Conservation (phyloP, 2,888 invertebrate genomes). For the Portevinia maculata region DNA sequence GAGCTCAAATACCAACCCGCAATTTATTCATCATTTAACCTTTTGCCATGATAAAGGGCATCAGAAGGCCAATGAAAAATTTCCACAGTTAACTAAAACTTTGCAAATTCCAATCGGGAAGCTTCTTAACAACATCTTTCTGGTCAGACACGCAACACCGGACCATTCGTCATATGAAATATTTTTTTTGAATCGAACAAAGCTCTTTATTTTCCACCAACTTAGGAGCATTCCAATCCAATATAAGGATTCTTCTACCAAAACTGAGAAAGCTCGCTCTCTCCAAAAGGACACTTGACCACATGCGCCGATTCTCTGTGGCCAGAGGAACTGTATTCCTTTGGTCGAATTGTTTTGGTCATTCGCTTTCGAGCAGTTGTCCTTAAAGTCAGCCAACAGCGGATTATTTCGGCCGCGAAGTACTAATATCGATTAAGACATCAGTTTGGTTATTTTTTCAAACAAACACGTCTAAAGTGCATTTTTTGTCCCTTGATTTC, state of each 20-base stretch:
- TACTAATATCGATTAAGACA: conserved; percentile 58
- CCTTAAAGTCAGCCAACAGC: conserved; percentile 48
- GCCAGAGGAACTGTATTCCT: conserved; percentile 41
- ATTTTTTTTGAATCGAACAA: conserved; percentile 33
- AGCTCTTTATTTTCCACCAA: conserved; percentile 32
- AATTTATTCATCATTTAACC: conserved; percentile 58
- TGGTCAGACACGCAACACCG: conserved; percentile 59
- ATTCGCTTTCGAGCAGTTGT: conserved; percentile 64
- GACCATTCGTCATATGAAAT: conserved; percentile 21
- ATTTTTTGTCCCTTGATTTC: conserved; percentile 11
- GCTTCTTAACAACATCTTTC: conserved; percentile 35
- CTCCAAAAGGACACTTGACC: conserved; percentile 48
- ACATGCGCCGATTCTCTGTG: conserved; percentile 61
- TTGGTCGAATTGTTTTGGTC: conserved; percentile 73
- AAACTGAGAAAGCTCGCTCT: conserved; percentile 43
- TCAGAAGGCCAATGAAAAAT: conserved; percentile 25
- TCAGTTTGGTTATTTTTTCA: conserved; percentile 19
- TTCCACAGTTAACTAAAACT: conserved; percentile 7
- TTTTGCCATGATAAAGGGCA: conserved; percentile 61
- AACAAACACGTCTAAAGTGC: conserved; percentile 26
- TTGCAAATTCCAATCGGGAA: background rate
- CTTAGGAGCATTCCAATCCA: conserved; percentile 24
- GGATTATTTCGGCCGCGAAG: conserved; percentile 43
- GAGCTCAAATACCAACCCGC: conserved; percentile 20
- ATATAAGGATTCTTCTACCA: background rate